Conservation (phyloP, 2,888 invertebrate species). For the Apamea sordens region DNA sequence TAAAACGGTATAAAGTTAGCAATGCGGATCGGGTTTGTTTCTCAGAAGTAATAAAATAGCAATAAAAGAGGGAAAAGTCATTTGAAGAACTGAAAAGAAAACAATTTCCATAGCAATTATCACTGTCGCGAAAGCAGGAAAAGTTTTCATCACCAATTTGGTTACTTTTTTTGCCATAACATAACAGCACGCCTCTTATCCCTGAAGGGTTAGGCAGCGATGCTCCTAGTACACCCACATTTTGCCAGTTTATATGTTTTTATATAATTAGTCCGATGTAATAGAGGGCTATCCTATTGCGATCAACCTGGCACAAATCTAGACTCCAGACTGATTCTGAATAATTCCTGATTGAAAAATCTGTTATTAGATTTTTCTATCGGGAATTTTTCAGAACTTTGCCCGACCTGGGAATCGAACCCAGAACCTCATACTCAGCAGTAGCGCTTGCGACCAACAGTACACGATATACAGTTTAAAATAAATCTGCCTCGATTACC, state of each 20-base stretch:
- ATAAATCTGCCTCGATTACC: too few relatives aligned
- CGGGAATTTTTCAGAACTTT: too few relatives aligned
- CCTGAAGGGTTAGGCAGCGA: background rate
- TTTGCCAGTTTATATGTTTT: background rate
- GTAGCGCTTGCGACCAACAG: background rate
- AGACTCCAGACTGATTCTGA: background rate
- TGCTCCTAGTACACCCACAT: background rate
- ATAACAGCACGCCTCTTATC: background rate
- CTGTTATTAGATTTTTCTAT: too few relatives aligned
- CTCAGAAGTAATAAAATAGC: slow-evolving; percentile 20
- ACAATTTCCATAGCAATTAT: slow-evolving; percentile 7
- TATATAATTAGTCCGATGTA: too few relatives aligned
- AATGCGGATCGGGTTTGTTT: slow-evolving; percentile 6
- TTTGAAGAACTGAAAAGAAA: slow-evolving; percentile 4
- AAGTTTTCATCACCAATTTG: slow-evolving; percentile 1
- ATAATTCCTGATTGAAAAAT: background rate
- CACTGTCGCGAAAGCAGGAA: background rate
- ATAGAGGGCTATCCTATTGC: background rate
- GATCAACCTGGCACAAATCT: too few relatives aligned
- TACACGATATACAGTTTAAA: too few relatives aligned
- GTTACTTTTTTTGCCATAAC: background rate
- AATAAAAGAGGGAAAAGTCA: slow-evolving; percentile 26
- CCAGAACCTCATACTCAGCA: background rate
- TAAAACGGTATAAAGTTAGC: slow-evolving; percentile 31
- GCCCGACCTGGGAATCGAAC: background rate